Evolutionary conservation across 2,888 invertebrate genomes (phyloP), one percentile per base, ranked within the genome.

Genomic region (Calameuta filiformis): DNA sequence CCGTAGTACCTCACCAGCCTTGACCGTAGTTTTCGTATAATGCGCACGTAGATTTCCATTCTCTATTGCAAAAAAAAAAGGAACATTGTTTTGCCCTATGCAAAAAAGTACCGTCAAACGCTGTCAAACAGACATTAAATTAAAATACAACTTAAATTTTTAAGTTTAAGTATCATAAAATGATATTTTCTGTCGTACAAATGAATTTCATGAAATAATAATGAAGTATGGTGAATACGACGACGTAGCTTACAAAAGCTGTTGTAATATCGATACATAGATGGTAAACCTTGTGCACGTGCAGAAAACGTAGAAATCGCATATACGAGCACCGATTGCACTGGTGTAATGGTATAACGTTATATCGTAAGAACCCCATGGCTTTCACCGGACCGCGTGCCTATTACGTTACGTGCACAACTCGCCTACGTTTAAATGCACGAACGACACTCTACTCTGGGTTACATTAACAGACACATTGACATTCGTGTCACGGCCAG

Each of bases 1-100:
- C 78, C 93, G 92, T 69, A 93, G 88, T 31, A 93, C 92, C 78
- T 93, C 92, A 1, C 93, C 93, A 35, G 92, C 92, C 75, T 91
- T 88, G 56, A 93, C 91, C 35, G 91, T 91, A 69, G 92, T 92
- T 84, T 93, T 93, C 35, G 92, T 90, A 83, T 93, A 93, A 81
- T 92, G 92, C 9, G 90, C 90, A 40, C 90, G 85, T 69, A 90
- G 83, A 79, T 90, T 90, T 37, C 90, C 90, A 78, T 89, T 90
- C 79, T 90, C 90, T 90, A 82, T 56, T 56, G 56, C 23, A 56
- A 56, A 15, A 56, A 23, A 56, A 56, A 56, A 56, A 56, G 9
- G 1, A 56, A 56, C 56, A 56, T 40, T 40, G 56, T 56, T 15
- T 56, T 56, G 9, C 15, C 56, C 56, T 56, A 56, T 23, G 9